Evolutionary conservation across 2,888 invertebrate species (phyloP).

Genomic region (Nasonovia ribisnigri): DNA sequence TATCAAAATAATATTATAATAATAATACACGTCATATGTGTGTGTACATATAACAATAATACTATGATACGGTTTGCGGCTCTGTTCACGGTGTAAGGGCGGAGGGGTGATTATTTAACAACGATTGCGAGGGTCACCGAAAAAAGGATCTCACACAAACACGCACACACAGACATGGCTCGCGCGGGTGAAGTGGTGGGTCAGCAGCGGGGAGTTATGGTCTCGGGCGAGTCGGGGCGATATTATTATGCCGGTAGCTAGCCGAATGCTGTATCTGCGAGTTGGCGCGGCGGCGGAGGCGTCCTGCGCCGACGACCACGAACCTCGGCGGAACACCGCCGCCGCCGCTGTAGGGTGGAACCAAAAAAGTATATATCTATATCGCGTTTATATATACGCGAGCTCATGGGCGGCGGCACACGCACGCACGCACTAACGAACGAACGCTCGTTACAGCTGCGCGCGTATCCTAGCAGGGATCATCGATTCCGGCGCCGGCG

Average conservation of each 20-base stretch:
- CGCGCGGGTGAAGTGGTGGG: not conserved
- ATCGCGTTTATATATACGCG: not conserved
- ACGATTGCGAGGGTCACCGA: not conserved
- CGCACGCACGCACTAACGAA: constrained; percentile 20
- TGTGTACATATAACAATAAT: not conserved
- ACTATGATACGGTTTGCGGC: not conserved
- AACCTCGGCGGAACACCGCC: not conserved
- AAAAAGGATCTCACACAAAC: not conserved
- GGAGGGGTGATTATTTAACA: constrained; percentile 15
- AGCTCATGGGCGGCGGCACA: constrained; percentile 6
- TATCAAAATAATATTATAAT: not conserved
- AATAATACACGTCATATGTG: not conserved
- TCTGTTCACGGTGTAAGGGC: not conserved
- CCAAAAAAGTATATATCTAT: not conserved
- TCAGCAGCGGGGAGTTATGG: not conserved
- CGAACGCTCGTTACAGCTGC: constrained; percentile 25
- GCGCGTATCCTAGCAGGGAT: constrained; percentile 53
- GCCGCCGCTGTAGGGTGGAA: constrained; percentile 17
- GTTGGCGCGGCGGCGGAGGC: not conserved
- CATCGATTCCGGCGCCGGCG: constrained; percentile 33
- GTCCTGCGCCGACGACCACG: not conserved
- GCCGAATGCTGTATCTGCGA: not conserved
- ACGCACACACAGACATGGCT: not conserved
- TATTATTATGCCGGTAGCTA: not conserved
- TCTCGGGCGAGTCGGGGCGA: not conserved